Evolutionary conservation across 2,113 vertebrate species (phyloP), one percentile per base, ranked within the genome.

Genomic region (Gallinago undulata): DNA sequence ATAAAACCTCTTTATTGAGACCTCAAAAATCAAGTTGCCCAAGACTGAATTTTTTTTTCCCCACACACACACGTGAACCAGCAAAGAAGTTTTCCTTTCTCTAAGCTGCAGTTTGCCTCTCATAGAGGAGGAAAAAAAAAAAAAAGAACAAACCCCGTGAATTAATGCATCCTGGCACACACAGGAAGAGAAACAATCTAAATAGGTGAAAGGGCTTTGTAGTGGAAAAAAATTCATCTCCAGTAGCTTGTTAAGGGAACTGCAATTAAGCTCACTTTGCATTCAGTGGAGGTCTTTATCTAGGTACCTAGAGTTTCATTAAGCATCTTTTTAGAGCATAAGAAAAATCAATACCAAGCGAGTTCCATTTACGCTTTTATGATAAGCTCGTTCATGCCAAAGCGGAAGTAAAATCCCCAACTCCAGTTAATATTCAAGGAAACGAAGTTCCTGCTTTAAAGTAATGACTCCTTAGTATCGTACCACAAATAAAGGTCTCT

Each of bases 381-480:
- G 45, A 93, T 59, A 27, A 81, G 84, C 88, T 79, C 33, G 35
- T 39, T 67, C 33, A 7, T 88, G 91, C 93, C 89, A 93, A 69
- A 62, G 56, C 48, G 53, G 89, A 95, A 97, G 95, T 8, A 76
- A 76, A 89, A 95, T 94, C 94, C 96, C 93, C 79, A 74, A 93
- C 86, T 96, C 62, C 45, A 69, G 50, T 92, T 97, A 93, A 96
- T 94, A 97, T 86, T 88, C 93, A 84, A 86, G 86, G 84, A 87
- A 94, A 95, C 88, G 18, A 82, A 97, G 70, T 86, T 97, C 87
- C 89, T 89, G 84, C 93, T 96, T 96, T 92, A 89, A 96, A 96
- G 91, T 96, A 98, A 97, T 86, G 97, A 96, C 91, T 96, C 93
- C 87, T 97, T 23, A 67, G 94, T 62, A 97, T 90, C 96, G 57